Percentiles rank a stretch among this genome's conserved stretches.
Conservation (phyloP, 1,140 invertebrate genomes). For the Phymorhynchus buccinoides region DNA sequence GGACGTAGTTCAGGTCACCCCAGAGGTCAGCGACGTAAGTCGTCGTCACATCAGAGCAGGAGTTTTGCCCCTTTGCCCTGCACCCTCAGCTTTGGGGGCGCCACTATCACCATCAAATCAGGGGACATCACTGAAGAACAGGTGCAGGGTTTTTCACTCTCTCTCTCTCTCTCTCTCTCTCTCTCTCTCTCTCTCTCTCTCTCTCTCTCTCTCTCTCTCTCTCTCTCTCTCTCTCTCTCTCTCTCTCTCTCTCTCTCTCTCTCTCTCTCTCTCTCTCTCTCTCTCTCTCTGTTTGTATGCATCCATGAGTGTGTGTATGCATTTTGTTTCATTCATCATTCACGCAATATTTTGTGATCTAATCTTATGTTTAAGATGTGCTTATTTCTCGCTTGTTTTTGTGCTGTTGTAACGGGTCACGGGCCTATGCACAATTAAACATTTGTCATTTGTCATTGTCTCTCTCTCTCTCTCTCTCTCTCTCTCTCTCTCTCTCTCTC, state of each 20-base stretch:
- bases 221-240: conserved; percentile 14
- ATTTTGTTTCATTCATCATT: too few species aligned
- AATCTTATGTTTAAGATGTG: too few species aligned
- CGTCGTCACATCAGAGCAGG: not conserved
- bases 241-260: conserved; percentile 11
- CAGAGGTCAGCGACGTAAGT: not conserved
- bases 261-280: conserved; percentile 14
- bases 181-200: too few species aligned
- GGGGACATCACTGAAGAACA: conserved; percentile 14
- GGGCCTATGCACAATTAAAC: too few species aligned
- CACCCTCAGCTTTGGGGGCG: not conserved
- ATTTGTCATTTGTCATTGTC: too few species aligned
- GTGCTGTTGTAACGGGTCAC: too few species aligned
- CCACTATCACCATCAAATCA: conserved; percentile 14
- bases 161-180: not conserved
- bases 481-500: not conserved
- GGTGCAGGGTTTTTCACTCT: not conserved
- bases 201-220: conserved; percentile 14
- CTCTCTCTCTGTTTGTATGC: conserved; percentile 2
- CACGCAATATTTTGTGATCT: too few species aligned
- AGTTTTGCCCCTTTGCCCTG: not conserved
- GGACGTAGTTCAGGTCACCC: too few species aligned
- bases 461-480: not conserved
- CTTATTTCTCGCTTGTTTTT: too few species aligned
- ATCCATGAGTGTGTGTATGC: too few species aligned